Base-by-base conservation (phyloP, 2,113 vertebrate genomes). In the Thryonomys swinderianus region DNA sequence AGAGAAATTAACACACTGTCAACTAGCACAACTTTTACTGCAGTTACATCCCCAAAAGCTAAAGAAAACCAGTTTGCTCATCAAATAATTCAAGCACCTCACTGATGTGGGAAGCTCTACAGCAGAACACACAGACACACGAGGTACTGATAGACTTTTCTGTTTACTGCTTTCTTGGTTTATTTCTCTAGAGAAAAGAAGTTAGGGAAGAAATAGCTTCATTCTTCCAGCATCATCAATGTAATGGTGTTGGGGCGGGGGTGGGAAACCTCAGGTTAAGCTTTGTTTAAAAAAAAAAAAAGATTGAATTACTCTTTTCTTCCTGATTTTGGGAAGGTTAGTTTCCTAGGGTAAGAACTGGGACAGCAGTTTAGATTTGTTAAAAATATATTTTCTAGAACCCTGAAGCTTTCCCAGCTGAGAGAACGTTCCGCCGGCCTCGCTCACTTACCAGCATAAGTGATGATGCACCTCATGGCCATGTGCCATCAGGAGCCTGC, bases 401-500 rank as follows among this genome's bases (percentile, higher is more conserved):
- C 92, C 96, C 96, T 98, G 78, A 82, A 89, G 89, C 81, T 96
- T 81, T 97, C 94, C 96, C 96, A 97, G 97, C 90, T 93, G 62
- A 96, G 92, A 96, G 85, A 95, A 91, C 40, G 88, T 79, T 96
- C 94, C 97, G 0, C 76, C 86, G 10, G 96, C 94, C 95, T 91
- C 96, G 95, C 96, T 97, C 97, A 98, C 97, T 98, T 98, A 98
- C 97, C 97, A 97, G 97, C 93, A 90, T 94, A 96, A 95, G 94
- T 97, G 97, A 96, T 87, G 97, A 96, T 73, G 96, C 96, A 96
- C 96, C 97, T 96, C 96, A 97, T 97, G 97, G 97, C 97, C 97
- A 97, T 95, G 97, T 92, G 97, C 96, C 97, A 98, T 95, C 97
- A 96, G 97, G 92, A 98, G 97, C 97, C 97, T 98, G 96, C 91